Conservation (phyloP, 2,888 invertebrate genomes). For the Scelioninae gen. 1 region DNA sequence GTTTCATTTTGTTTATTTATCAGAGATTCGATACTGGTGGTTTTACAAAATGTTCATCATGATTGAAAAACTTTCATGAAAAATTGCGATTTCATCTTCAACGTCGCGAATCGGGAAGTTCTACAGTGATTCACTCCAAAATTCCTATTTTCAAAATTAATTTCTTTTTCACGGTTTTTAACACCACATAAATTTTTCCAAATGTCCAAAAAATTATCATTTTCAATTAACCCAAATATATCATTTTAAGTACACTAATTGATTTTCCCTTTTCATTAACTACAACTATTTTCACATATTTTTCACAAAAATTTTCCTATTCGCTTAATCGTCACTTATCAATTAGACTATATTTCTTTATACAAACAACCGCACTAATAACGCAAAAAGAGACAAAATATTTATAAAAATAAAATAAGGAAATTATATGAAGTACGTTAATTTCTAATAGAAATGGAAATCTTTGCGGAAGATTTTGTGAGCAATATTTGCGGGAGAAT, state of each 20-base stretch:
- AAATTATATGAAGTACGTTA: slow-evolving; percentile 9
- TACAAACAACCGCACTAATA: slow-evolving; percentile 58
- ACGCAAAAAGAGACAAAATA: slow-evolving; percentile 36
- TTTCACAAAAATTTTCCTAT: slow-evolving; percentile 63
- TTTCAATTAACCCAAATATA: slow-evolving; percentile 28
- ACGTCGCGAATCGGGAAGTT: slow-evolving; percentile 52
- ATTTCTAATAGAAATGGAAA: slow-evolving; percentile 37
- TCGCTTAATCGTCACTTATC: slow-evolving; percentile 46
- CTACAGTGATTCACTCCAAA: neutral
- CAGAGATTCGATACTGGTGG: slow-evolving; percentile 66
- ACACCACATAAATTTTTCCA: too few species aligned
- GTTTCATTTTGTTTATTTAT: slow-evolving; percentile 59
- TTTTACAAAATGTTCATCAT: slow-evolving; percentile 63
- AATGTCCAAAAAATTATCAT: too few species aligned
- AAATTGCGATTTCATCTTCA: slow-evolving; percentile 56
- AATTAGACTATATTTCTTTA: slow-evolving; percentile 55
- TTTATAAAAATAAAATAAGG: slow-evolving; percentile 11
- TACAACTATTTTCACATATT: slow-evolving; percentile 50
- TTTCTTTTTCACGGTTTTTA: slow-evolving; percentile 2
- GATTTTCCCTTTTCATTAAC: slow-evolving; percentile 40
- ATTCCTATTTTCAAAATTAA: slow-evolving; percentile 6
- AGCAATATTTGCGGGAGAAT: slow-evolving; percentile 37
- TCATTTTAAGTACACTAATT: slow-evolving; percentile 55
- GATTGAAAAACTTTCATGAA: slow-evolving; percentile 65
- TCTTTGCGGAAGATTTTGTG: slow-evolving; percentile 48